These are phyloP conservation scores for Cecropterus lyciades DNA, from an alignment of 1,140 invertebrate species.

Conservation along the genomic window DNA sequence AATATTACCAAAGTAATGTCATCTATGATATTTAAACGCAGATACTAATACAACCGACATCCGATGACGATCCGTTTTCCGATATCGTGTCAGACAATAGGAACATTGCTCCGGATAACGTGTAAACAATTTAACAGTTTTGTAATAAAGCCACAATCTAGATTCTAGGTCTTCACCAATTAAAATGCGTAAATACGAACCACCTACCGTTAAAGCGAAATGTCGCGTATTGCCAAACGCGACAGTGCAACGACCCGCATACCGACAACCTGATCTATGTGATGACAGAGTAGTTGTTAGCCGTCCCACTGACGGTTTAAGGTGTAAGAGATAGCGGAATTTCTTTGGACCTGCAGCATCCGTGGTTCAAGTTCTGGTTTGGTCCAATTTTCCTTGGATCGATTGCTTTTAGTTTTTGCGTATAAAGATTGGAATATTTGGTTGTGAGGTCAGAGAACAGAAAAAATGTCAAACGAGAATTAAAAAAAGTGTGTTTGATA, in stretches of 20 bases:
- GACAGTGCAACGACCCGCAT: slow-evolving; percentile 73
- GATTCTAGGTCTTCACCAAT: slow-evolving; percentile 75
- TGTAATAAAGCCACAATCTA: slow-evolving; percentile 59
- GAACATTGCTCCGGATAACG: neutral
- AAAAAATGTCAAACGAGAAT: no score
- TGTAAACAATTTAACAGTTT: slow-evolving; percentile 41
- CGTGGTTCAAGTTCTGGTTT: no score
- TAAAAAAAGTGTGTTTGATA: no score
- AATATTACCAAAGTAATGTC: no score
- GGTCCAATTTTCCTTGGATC: no score
- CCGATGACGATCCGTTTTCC: neutral
- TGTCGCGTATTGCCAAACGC: slow-evolving; percentile 76
- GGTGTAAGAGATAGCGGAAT: slow-evolving; percentile 11
- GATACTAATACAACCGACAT: no score
- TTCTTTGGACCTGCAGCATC: neutral
- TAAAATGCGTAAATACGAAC: slow-evolving; percentile 62
- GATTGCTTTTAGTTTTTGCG: no score
- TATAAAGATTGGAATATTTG: no score
- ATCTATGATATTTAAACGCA: no score
- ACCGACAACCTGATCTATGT: slow-evolving; percentile 78
- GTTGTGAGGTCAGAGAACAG: no score
- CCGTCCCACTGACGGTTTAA: slow-evolving; percentile 37
- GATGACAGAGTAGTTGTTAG: slow-evolving; percentile 75
- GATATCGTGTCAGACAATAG: neutral
- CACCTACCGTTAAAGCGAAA: slow-evolving; percentile 55